A percentile compares a stretch with the other conserved stretches of the same genome.
Conservation (phyloP, 2,113 vertebrate genomes). For the Puntigrus tetrazona region DNA sequence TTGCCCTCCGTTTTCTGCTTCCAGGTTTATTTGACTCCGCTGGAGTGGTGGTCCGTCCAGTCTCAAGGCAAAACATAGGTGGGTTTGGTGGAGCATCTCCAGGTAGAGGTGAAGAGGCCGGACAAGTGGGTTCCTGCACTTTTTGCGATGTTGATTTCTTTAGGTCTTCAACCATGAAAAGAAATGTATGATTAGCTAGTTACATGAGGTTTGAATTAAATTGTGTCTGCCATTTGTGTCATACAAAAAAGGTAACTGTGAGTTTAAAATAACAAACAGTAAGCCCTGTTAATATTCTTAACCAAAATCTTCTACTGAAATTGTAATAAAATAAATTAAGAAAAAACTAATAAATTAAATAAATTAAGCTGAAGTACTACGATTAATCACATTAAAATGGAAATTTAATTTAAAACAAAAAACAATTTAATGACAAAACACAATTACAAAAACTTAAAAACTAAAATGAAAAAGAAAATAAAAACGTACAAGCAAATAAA, state of each 20-base stretch:
- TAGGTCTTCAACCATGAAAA: conserved; percentile 76
- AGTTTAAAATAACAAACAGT: background rate
- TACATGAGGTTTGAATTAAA: background rate
- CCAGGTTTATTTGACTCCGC: conserved; percentile 78
- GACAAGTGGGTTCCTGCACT: conserved; percentile 88
- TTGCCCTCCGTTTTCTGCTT: conserved; percentile 20
- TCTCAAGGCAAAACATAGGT: conserved; percentile 85
- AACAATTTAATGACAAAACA: no score
- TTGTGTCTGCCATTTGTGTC: background rate
- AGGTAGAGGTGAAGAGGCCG: conserved; percentile 84
- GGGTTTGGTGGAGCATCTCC: conserved; percentile 88
- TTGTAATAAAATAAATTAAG: background rate
- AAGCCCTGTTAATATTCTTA: background rate
- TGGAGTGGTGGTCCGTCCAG: conserved; percentile 79
- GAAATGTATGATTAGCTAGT: background rate
- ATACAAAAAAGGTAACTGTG: background rate
- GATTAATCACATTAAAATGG: no score
- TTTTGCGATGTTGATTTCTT: conserved; percentile 80
- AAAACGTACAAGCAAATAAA: no score
- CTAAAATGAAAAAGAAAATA: no score
- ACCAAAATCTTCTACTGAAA: background rate
- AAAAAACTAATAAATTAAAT: background rate
- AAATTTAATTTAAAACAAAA: no score
- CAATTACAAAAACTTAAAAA: no score
- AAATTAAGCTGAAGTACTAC: background rate